Evolutionary conservation across 2,797 vertebrate species (phyloP).

Genomic region (Thamnophis elegans): DNA sequence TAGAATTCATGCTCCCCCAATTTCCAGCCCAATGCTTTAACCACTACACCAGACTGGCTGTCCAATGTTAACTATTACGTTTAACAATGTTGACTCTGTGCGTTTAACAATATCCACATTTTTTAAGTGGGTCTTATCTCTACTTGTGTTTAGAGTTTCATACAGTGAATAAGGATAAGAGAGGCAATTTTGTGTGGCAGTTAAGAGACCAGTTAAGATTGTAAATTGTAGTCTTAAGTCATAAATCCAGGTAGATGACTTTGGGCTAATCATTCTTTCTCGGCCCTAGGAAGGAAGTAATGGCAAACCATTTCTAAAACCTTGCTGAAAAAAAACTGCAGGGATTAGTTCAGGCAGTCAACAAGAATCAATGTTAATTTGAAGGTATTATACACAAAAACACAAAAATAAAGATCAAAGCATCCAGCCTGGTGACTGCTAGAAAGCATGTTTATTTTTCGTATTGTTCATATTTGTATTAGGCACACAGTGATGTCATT

Average conservation of each 20-base stretch:
- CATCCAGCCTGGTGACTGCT: constrained; percentile 26
- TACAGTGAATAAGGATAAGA: constrained; percentile 24
- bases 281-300: not conserved
- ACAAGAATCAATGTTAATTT: not conserved
- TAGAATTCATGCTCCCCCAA: not conserved
- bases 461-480: not conserved
- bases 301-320: not conserved
- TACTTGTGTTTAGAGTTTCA: constrained; percentile 1
- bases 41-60: not conserved
- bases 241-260: not conserved
- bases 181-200: not conserved
- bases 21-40: not conserved
- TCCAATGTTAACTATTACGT: constrained; percentile 11
- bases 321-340: not conserved
- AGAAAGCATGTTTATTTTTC: constrained; percentile 5
- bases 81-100: not conserved
- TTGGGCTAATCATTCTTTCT: not conserved
- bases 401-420: constrained; percentile 18
- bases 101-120: not conserved
- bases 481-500: not conserved
- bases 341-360: not conserved
- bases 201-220: not conserved
- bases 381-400: not conserved
- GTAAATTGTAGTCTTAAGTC: not conserved
- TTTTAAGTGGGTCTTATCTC: not conserved